phyloP scores from a whole-genome alignment of 1,140 invertebrate genomes.

The Amphibalanus amphitrite region DNA sequence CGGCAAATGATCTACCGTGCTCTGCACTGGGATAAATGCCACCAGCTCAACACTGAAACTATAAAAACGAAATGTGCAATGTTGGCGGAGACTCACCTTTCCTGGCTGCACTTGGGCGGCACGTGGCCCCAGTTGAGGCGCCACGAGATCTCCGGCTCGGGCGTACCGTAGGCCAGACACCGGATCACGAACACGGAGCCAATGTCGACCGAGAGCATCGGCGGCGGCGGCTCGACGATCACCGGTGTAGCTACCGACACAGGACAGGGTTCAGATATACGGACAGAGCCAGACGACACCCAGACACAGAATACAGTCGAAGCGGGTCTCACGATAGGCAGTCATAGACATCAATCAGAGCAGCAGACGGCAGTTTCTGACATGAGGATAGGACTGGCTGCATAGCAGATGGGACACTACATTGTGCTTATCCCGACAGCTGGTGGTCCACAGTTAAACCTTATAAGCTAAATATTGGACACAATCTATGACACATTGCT shows the following conservation, averaged over 20 bases:
- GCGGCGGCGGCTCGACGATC: conserved; percentile 46
- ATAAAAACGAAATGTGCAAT: too few relatives aligned
- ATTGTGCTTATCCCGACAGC: too few relatives aligned
- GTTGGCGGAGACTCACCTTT: conserved; percentile 38
- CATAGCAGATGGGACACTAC: too few relatives aligned
- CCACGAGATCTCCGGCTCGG: conserved; percentile 83
- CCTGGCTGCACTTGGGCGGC: conserved; percentile 58
- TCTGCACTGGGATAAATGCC: too few relatives aligned
- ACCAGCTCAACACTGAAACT: too few relatives aligned
- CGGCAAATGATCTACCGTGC: too few relatives aligned
- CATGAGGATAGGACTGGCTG: too few relatives aligned
- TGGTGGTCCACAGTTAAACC: too few relatives aligned
- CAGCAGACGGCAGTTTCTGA: too few relatives aligned
- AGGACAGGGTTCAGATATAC: conserved; percentile 15
- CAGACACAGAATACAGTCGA: neutral
- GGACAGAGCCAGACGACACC: neutral
- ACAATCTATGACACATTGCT: too few relatives aligned
- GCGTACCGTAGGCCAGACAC: conserved; percentile 75
- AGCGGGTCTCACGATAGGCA: neutral
- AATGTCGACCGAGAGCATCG: conserved; percentile 44
- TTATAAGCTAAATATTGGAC: too few relatives aligned
- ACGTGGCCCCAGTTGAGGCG: conserved; percentile 93
- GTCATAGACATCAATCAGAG: neutral
- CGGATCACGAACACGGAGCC: conserved; percentile 56
- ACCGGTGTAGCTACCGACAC: conserved; percentile 33